Percentiles rank a stretch among this genome's conserved stretches.
phyloP scores from a whole-genome alignment of 2,888 invertebrate species.

The Aricia artaxerxes region DNA sequence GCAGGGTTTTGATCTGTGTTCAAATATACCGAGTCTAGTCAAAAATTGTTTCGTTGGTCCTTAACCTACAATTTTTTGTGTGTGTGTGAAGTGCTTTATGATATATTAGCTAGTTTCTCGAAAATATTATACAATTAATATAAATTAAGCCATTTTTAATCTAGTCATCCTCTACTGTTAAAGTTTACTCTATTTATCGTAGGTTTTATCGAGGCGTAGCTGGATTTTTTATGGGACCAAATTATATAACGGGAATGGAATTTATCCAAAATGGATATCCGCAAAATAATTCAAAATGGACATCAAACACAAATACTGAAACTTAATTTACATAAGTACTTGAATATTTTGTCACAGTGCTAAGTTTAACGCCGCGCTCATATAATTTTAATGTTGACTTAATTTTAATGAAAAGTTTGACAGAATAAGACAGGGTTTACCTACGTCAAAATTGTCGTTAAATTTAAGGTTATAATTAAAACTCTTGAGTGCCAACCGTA shows the following conservation, averaged over 20 bases:
- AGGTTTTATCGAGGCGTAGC: conserved; percentile 66
- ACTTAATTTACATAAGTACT: too few species aligned
- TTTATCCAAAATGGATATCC: conserved; percentile 48
- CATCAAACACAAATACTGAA: too few species aligned
- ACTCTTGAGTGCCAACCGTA: too few species aligned
- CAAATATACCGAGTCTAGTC: conserved; percentile 52
- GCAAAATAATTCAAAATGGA: neutral
- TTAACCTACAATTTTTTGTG: neutral
- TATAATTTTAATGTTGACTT: too few species aligned
- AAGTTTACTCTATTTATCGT: conserved; percentile 46
- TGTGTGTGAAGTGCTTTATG: conserved; percentile 37
- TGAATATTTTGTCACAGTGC: too few species aligned
- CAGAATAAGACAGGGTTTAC: too few species aligned
- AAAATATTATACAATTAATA: conserved; percentile 34
- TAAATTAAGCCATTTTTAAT: conserved; percentile 41
- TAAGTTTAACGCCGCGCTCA: too few species aligned
- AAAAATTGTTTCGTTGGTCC: conserved; percentile 37
- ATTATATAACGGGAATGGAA: conserved; percentile 49
- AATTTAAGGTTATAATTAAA: too few species aligned
- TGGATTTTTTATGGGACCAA: conserved; percentile 71
- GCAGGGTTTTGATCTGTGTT: conserved; percentile 65
- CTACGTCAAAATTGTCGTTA: too few species aligned
- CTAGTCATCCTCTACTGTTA: conserved; percentile 54
- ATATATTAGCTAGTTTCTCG: conserved; percentile 38
- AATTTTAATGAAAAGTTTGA: too few species aligned